phyloP scores from a whole-genome alignment of 2,797 vertebrate species.

The Esox lucius region DNA sequence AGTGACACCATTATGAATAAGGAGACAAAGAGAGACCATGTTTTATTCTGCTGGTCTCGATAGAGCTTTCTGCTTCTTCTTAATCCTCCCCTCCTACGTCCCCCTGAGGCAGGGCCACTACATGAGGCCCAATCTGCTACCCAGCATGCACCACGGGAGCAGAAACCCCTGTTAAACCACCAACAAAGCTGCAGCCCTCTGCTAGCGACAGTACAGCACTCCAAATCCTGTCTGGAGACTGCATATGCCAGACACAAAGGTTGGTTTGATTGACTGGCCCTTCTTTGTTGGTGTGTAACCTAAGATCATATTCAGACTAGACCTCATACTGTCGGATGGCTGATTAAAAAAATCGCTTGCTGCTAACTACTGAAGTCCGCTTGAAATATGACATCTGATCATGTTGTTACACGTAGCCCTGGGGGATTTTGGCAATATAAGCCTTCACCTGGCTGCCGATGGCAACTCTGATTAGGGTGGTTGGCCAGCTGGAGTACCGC shows the following conservation, averaged over 20 bases:
- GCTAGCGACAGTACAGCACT: not conserved
- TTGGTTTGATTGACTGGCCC: not conserved
- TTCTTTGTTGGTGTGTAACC: not conserved
- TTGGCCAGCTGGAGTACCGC: not conserved
- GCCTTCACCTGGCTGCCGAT: not conserved
- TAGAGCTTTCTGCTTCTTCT: not conserved
- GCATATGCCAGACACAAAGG: not conserved
- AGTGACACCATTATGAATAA: not conserved
- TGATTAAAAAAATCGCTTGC: not conserved
- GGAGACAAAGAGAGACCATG: conserved; percentile 1
- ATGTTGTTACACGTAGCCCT: not conserved
- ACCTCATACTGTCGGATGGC: not conserved
- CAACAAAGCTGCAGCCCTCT: not conserved
- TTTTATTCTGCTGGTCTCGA: conserved; percentile 10
- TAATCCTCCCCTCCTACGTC: not conserved
- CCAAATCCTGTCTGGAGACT: not conserved
- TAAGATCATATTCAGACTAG: not conserved
- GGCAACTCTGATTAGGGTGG: not conserved
- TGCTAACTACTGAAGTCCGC: not conserved
- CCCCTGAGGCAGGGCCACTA: not conserved
- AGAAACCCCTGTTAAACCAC: not conserved
- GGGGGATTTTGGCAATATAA: not conserved
- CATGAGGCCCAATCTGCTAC: not conserved
- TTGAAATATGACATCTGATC: not conserved
- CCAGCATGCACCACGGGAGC: not conserved